Percentiles rank a stretch among this genome's conserved stretches.
These are phyloP conservation scores for Catocala fraxini DNA, from an alignment of 2,888 invertebrate species.

Conservation along the genomic window DNA sequence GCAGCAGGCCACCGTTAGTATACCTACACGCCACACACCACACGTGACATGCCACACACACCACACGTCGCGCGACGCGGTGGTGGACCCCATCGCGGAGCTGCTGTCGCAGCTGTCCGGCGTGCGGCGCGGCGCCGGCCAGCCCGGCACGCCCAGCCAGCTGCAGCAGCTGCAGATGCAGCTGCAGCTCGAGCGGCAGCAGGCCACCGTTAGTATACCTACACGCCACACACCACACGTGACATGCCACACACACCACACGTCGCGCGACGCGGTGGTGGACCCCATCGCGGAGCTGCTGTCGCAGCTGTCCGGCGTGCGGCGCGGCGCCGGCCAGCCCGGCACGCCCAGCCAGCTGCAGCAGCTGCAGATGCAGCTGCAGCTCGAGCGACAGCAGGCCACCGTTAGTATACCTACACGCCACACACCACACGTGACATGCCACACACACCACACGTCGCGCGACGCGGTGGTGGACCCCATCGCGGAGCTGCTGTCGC, in stretches of 20 bases:
- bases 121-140: slow-evolving; percentile 91
- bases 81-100: slow-evolving; percentile 99
- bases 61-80: slow-evolving; percentile 93
- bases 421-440: too few species aligned
- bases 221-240: too few species aligned
- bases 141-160: slow-evolving; percentile 90
- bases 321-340: slow-evolving; percentile 89
- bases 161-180: slow-evolving; percentile 98
- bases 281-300: slow-evolving; percentile 98
- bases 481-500: slow-evolving; percentile 97
- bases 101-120: slow-evolving; percentile 98
- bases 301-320: slow-evolving; percentile 97
- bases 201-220: slow-evolving; percentile 88
- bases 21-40: too few species aligned
- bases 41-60: too few species aligned
- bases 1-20: slow-evolving; percentile 92
- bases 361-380: slow-evolving; percentile 98
- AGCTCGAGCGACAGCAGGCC: slow-evolving; percentile 96
- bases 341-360: slow-evolving; percentile 94
- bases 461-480: slow-evolving; percentile 98
- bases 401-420: slow-evolving; percentile 71
- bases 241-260: too few species aligned
- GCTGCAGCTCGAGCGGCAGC: slow-evolving; percentile 95
- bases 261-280: slow-evolving; percentile 96
- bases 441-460: slow-evolving; percentile 76